Evolutionary conservation across 2,797 vertebrate genomes (phyloP).

Genomic region (Ceyx erithaca): DNA sequence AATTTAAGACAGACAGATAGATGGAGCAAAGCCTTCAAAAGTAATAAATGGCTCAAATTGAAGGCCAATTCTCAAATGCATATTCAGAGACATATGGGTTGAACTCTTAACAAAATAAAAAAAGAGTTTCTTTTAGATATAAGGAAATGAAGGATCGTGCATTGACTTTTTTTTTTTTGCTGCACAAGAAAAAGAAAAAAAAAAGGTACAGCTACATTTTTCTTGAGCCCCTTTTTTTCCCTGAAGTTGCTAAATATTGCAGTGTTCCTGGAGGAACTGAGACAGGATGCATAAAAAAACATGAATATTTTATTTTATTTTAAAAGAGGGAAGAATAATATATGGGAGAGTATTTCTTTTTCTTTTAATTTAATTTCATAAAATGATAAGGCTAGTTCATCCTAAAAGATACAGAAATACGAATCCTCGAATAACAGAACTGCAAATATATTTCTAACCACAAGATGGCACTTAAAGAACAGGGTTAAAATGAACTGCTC

Average conservation of each 20-base stretch:
- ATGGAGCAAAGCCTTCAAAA: conserved; percentile 22
- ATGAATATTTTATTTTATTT: neutral
- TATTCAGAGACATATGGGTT: neutral
- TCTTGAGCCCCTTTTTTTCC: neutral
- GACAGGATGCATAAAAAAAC: neutral
- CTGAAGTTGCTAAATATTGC: neutral
- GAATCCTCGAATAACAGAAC: neutral
- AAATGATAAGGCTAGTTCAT: neutral
- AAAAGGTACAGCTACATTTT: neutral
- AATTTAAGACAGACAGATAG: conserved; percentile 45
- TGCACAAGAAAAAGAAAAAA: neutral
- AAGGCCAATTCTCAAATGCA: conserved; percentile 19
- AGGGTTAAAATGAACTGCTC: conserved; percentile 35
- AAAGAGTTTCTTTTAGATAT: neutral
- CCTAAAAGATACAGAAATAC: neutral
- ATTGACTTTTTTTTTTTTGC: neutral
- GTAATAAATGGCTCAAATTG: conserved; percentile 15
- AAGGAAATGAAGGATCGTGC: neutral
- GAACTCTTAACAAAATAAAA: neutral
- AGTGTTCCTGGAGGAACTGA: neutral
- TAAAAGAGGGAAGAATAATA: neutral
- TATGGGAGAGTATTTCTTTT: neutral
- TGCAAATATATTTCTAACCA: conserved; percentile 57
- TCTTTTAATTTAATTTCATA: neutral
- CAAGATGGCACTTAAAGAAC: conserved; percentile 81